Base-by-base conservation (phyloP, 2,797 vertebrate genomes). In the Scarus forsteni region DNA sequence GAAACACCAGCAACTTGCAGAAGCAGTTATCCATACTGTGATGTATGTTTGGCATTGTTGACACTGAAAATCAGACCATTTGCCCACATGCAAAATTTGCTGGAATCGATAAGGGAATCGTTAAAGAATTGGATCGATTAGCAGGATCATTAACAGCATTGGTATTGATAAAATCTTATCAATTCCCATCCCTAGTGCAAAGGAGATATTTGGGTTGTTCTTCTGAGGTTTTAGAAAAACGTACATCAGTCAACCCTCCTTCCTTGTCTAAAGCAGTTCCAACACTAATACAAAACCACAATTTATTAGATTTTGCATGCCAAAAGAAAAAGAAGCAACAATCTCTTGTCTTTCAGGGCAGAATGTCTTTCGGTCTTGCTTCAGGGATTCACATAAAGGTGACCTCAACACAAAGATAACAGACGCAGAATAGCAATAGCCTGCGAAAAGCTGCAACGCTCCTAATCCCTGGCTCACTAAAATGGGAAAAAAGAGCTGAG, bases 401-500 rank as follows among this genome's bases (percentile, higher is more conserved):
- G 69, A 85, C 76, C 60, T 70, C 46, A 66, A 66, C 50, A 66
- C 9, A 14, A 39, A 80, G 67, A 65, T 70, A 77, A 55, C 42
- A 70, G 52, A 57, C 35, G 38, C 35, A 7, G 39, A 78, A 50
- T n/a, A 74, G 60, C 54, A 59, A 46, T 59, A 67, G 49, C 49
- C 57, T 72, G 5, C 63, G 15, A 54, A 84, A 52, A 60, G 16
- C 70, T 63, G 48, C 38, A 45, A 42, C 27, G n/a, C 44, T 61
- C 48, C 46, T 80, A 79, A 80, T 88, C 73, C 57, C 16, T 50
- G 45, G 64, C 55, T 63, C 51, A 18, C 65, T 49, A 57, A 78
- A 79, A 61, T 48, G 36, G 57, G 15, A 56, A 82, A 81, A 80
- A 66, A 66, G 57, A 77, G 72, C 82, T 76, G 80, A 78, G 62